These are phyloP conservation scores for Vidua macroura DNA, from an alignment of 2,113 vertebrate genomes.

Conservation along the genomic window DNA sequence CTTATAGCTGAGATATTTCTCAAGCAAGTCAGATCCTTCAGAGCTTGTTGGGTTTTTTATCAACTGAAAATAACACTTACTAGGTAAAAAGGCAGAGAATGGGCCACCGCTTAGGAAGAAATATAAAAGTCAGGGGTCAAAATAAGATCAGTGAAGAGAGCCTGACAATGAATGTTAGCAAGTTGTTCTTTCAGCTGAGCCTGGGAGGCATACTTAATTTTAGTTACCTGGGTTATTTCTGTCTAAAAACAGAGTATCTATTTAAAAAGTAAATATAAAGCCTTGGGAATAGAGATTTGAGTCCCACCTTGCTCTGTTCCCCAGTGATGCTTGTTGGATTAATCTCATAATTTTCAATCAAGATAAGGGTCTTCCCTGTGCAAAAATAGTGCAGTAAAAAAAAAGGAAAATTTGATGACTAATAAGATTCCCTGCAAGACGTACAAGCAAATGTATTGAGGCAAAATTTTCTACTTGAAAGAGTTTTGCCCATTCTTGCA, in stretches of 20 bases:
- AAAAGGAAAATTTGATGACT: background rate
- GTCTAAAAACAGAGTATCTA: background rate
- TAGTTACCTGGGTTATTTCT: background rate
- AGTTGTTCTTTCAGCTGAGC: background rate
- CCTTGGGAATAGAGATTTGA: background rate
- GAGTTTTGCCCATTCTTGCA: background rate
- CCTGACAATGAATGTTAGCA: background rate
- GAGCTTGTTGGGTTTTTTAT: slow-evolving; percentile 10
- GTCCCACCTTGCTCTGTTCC: background rate
- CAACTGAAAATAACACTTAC: slow-evolving; percentile 5
- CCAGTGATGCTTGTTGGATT: background rate
- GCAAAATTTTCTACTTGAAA: background rate
- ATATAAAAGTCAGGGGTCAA: slow-evolving; percentile 13
- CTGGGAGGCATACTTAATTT: background rate
- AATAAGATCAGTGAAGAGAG: background rate
- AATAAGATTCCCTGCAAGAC: background rate
- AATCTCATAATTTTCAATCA: background rate
- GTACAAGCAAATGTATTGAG: background rate
- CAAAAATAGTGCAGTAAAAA: background rate
- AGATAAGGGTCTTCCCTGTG: background rate
- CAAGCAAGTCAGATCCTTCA: slow-evolving; percentile 13
- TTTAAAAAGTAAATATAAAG: background rate
- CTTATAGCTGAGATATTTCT: slow-evolving; percentile 2
- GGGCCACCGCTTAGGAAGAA: background rate
- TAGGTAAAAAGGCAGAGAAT: background rate